A percentile compares a stretch with the other conserved stretches of the same genome.
Evolutionary conservation across 2,888 invertebrate genomes (phyloP).

Genomic region (Melipona bicolor): DNA sequence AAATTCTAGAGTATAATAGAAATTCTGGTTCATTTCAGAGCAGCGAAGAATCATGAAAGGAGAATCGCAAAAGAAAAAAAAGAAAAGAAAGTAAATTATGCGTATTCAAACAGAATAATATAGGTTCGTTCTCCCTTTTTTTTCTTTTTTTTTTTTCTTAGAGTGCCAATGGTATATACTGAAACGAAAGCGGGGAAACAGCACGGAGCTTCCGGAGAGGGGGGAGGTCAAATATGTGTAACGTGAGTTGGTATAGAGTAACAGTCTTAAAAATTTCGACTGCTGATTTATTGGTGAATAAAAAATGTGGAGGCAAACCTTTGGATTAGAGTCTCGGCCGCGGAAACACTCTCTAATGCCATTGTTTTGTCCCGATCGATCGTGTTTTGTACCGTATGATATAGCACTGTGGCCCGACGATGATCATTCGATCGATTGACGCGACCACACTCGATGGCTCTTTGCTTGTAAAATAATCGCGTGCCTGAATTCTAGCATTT

Average conservation of each 20-base stretch:
- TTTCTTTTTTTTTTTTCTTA: slow-evolving; percentile 31
- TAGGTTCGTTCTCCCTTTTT: not conserved
- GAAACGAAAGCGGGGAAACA: slow-evolving; percentile 48
- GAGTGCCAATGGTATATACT: slow-evolving; percentile 51
- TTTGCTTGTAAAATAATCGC: slow-evolving; percentile 68
- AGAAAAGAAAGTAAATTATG: slow-evolving; percentile 26
- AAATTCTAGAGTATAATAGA: not conserved
- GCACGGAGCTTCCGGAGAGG: slow-evolving; percentile 53
- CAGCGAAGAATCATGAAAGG: slow-evolving; percentile 42
- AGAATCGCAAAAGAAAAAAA: slow-evolving; percentile 11
- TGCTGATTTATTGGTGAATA: slow-evolving; percentile 69
- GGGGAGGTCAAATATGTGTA: slow-evolving; percentile 43
- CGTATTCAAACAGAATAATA: slow-evolving; percentile 26
- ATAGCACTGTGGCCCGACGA: slow-evolving; percentile 76
- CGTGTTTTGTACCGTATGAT: slow-evolving; percentile 72
- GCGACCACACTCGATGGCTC: slow-evolving; percentile 73
- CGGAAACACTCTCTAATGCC: slow-evolving; percentile 84
- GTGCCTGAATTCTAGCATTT: slow-evolving; percentile 75
- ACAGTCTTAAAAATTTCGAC: slow-evolving; percentile 59
- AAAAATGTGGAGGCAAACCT: slow-evolving; percentile 83
- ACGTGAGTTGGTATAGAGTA: slow-evolving; percentile 43
- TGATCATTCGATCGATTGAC: slow-evolving; percentile 77
- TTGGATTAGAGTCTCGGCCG: slow-evolving; percentile 83
- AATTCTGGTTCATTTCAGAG: slow-evolving; percentile 34
- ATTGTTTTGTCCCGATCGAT: slow-evolving; percentile 79